These are phyloP conservation scores for Sebastiscus albofasciatus DNA, from an alignment of 2,797 vertebrate species.

Conservation along the genomic window DNA sequence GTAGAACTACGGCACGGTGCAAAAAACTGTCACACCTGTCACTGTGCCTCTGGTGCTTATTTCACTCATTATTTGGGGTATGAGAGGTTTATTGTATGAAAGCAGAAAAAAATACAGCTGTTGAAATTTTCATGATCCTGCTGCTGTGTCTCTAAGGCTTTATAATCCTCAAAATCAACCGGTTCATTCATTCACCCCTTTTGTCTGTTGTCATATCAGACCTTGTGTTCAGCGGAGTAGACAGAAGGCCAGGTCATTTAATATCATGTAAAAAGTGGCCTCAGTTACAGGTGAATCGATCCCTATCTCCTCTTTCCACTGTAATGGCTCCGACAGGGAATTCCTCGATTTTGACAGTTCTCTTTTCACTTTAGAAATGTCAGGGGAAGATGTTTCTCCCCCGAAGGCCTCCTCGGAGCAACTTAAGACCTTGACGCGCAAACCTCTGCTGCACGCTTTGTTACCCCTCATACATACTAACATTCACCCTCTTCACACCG, in stretches of 20 bases:
- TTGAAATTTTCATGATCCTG: not conserved
- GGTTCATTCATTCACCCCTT: slow-evolving; percentile 14
- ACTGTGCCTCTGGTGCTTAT: slow-evolving; percentile 19
- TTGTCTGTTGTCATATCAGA: slow-evolving; percentile 34
- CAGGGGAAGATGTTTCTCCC: slow-evolving; percentile 59
- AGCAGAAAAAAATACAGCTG: not conserved
- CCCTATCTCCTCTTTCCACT: slow-evolving; percentile 66
- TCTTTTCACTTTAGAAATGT: slow-evolving; percentile 60
- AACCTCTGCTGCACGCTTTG: slow-evolving; percentile 50
- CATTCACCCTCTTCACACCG: slow-evolving; percentile 20
- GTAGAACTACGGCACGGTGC: slow-evolving; percentile 8
- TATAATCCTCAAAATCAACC: slow-evolving; percentile 37
- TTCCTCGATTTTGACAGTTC: slow-evolving; percentile 67
- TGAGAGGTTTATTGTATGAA: slow-evolving; percentile 21
- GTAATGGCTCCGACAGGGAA: slow-evolving; percentile 68
- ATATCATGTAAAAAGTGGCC: slow-evolving; percentile 80
- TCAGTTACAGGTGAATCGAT: slow-evolving; percentile 81
- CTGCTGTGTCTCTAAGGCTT: slow-evolving; percentile 2
- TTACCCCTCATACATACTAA: slow-evolving; percentile 49
- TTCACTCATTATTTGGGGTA: slow-evolving; percentile 21
- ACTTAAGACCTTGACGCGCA: slow-evolving; percentile 57
- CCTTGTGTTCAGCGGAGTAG: slow-evolving; percentile 38
- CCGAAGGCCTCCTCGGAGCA: slow-evolving; percentile 56
- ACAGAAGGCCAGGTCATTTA: slow-evolving; percentile 74
- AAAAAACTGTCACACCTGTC: slow-evolving; percentile 52